Base-by-base conservation (phyloP, 2,888 invertebrate genomes). In the Mesorhabditis belari region DNA sequence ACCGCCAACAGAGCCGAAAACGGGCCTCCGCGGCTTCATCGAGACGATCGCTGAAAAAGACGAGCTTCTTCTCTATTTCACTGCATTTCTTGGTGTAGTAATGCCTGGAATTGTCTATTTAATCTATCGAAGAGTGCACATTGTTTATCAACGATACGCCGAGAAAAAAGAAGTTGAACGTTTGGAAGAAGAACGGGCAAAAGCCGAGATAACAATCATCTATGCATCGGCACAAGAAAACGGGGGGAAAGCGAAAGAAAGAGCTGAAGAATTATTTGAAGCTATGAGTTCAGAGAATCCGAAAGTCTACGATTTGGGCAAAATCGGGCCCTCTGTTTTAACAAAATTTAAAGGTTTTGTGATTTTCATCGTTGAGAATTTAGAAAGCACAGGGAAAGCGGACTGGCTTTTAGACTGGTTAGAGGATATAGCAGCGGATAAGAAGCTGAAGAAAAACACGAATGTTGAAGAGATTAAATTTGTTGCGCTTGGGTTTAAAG, bases 321-420 rank as follows among this genome's bases (percentile, higher is more conserved):
- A n/a, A 9, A 35, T 35, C 44, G 44, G n/a, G 12, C 12, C 44
- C n/a, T 35, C 44, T 17, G n/a, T 35, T 35, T 35, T 35, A 9
- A 17, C 12, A 17, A 35, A 9, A 9, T 35, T 17, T n/a, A 35
- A 70, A 64, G 72, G 73, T 12, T 62, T 71, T 50, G 63, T 63
- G 55, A 64, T 86, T 12, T 83, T 86, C 65, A 74, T 86, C 29
- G 70, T 86, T 17, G 85, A 86, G 21, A 86, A 86, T 0, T 84
- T 85, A 69, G 80, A 81, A 2, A 85, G 85, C 23, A 85, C 85
- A 49, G 82, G 82, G 25, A 77, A 79, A 28, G 81, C 83, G 12
- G 66, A 77, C 27, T 85, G 85, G 85, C 85, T 86, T 74, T 83
- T 81, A 69, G 83, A 84, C 65, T 86, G 85, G 84, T 70, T 86